Evolutionary conservation across 1,140 invertebrate species (phyloP).

Genomic region (Fopius arisanus): DNA sequence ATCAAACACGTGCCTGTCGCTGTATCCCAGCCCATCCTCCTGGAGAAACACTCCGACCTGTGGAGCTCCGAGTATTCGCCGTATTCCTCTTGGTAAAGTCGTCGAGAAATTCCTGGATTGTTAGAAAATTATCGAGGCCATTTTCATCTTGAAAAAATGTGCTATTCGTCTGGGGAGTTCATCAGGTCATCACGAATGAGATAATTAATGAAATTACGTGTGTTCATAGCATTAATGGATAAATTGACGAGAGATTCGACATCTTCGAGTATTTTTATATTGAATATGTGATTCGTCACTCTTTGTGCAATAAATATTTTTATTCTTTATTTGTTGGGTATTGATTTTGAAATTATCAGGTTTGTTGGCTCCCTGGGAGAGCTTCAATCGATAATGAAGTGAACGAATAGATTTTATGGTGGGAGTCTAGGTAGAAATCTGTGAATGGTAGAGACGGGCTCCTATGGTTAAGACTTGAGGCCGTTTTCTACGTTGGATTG

Average conservation of each 20-base stretch:
- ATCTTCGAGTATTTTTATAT: neutral
- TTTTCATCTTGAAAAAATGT: too few relatives aligned
- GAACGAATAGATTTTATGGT: neutral
- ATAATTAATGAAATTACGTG: neutral
- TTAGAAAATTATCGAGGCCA: too few relatives aligned
- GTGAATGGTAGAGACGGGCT: neutral
- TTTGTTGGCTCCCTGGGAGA: neutral
- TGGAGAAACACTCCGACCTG: conserved; percentile 30
- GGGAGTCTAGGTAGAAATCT: neutral
- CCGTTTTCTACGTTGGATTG: too few relatives aligned
- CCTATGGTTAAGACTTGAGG: too few relatives aligned
- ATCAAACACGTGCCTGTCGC: conserved; percentile 48
- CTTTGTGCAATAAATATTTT: neutral
- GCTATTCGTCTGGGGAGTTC: too few relatives aligned
- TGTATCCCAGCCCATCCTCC: conserved; percentile 35
- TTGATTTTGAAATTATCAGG: neutral
- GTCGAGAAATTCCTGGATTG: neutral
- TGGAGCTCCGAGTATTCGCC: neutral
- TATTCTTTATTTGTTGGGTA: neutral
- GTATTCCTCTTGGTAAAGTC: conserved; percentile 21
- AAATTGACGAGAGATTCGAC: neutral
- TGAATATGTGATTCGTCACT: neutral
- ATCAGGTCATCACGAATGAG: too few relatives aligned
- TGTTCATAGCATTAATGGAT: neutral
- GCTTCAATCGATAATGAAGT: neutral